These are phyloP conservation scores for Araneus ventricosus DNA, from an alignment of 1,140 invertebrate species.

Conservation along the genomic window DNA sequence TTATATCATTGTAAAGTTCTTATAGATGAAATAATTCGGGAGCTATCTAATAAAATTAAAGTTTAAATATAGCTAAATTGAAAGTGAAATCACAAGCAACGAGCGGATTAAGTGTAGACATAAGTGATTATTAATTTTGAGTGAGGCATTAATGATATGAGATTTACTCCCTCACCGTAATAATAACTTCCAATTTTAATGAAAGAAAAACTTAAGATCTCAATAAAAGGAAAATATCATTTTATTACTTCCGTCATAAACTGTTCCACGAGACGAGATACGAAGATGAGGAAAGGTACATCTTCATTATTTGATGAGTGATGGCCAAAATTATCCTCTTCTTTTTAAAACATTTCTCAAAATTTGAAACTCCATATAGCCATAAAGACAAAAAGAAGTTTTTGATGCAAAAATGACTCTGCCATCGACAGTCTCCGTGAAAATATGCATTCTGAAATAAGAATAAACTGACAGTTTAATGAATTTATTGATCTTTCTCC, in stretches of 20 bases:
- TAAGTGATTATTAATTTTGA: too few species aligned
- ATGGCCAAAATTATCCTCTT: neutral
- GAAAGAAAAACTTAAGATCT: too few species aligned
- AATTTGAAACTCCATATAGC: conserved; percentile 24
- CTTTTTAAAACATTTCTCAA: neutral
- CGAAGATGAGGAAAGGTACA: neutral
- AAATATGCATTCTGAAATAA: neutral
- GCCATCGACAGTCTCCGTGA: neutral
- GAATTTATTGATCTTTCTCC: neutral
- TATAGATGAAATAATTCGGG: too few species aligned
- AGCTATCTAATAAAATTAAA: too few species aligned
- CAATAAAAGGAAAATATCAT: neutral
- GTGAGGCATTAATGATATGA: too few species aligned
- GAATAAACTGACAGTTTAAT: neutral
- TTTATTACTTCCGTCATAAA: neutral
- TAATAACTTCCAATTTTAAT: too few species aligned
- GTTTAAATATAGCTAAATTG: too few species aligned
- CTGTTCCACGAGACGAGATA: too few species aligned
- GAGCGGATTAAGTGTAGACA: too few species aligned
- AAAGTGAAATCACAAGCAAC: too few species aligned
- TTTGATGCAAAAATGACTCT: neutral
- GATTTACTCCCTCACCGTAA: too few species aligned
- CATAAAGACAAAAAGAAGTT: neutral
- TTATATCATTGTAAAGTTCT: too few species aligned
- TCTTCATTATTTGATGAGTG: neutral